These are phyloP conservation scores for Protomyctophum bolini DNA, from an alignment of 2,113 vertebrate species.

Conservation along the genomic window DNA sequence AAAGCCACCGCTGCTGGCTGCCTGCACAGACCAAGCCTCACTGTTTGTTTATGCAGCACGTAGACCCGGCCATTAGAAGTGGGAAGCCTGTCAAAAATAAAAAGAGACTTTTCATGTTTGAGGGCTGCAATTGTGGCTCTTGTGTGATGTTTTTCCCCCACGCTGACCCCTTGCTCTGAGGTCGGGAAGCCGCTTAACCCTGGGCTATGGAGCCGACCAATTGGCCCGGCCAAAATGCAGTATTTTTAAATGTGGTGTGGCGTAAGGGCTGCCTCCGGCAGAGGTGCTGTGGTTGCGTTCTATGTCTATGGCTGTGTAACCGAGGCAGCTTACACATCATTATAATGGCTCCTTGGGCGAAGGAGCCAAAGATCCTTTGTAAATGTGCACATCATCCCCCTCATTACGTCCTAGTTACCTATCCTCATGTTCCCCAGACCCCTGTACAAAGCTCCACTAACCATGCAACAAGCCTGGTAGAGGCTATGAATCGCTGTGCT, in stretches of 20 bases:
- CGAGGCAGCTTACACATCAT: constrained; percentile 63
- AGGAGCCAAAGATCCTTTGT: constrained; percentile 58
- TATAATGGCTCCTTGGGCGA: constrained; percentile 70
- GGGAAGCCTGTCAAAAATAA: constrained; percentile 79
- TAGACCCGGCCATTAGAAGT: constrained; percentile 75
- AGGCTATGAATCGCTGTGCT: background rate
- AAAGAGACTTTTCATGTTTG: constrained; percentile 82
- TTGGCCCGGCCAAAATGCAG: constrained; percentile 53
- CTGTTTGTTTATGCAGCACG: constrained; percentile 78
- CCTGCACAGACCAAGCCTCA: constrained; percentile 62
- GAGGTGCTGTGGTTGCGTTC: constrained; percentile 63
- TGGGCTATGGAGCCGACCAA: constrained; percentile 60
- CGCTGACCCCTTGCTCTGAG: constrained; percentile 76
- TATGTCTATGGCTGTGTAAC: constrained; percentile 59
- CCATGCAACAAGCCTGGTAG: constrained; percentile 45
- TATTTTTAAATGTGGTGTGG: constrained; percentile 68
- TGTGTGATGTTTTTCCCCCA: constrained; percentile 78
- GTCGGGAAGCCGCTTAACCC: constrained; percentile 71
- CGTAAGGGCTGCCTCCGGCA: constrained; percentile 55
- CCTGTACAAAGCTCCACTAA: constrained; percentile 37
- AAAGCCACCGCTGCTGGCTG: constrained; percentile 74
- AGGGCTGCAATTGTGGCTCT: constrained; percentile 81
- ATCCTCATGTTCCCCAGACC: constrained; percentile 44
- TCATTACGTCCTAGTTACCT: constrained; percentile 53
- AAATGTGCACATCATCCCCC: constrained; percentile 58